Conservation (phyloP, 2,888 invertebrate genomes). For the Asteroscopus sphinx region DNA sequence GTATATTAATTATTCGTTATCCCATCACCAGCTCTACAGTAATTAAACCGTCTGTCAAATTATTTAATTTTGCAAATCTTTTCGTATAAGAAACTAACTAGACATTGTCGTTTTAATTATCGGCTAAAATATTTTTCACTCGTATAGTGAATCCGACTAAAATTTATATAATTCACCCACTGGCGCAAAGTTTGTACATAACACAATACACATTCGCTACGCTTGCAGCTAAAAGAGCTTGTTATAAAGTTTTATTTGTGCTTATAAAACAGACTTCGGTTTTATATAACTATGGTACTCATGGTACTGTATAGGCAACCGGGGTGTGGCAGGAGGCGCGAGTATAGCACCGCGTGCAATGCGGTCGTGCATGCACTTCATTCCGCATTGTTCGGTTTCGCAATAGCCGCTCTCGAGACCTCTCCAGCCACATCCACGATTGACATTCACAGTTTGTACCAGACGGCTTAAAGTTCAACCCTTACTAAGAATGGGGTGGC, state of each 20-base stretch:
- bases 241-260: conserved; percentile 44
- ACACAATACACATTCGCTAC: conserved; percentile 36
- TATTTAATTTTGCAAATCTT: too few relatives aligned
- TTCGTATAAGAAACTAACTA: too few relatives aligned
- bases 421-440: conserved; percentile 76
- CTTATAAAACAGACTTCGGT: conserved; percentile 30
- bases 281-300: conserved; percentile 22
- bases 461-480: conserved; percentile 74
- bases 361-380: conserved; percentile 75
- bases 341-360: conserved; percentile 56
- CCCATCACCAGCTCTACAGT: too few relatives aligned
- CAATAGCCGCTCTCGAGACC: conserved; percentile 75
- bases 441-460: conserved; percentile 78
- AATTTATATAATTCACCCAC: neutral
- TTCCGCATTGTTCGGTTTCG: conserved; percentile 82
- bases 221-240: conserved; percentile 48
- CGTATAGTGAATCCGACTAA: too few relatives aligned
- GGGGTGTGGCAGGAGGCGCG: conserved; percentile 36
- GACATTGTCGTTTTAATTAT: too few relatives aligned
- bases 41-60: too few relatives aligned
- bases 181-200: conserved; percentile 32
- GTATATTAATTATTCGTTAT: too few relatives aligned
- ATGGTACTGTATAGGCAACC: conserved; percentile 29
- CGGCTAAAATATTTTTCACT: too few relatives aligned
- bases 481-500: conserved; percentile 63